Percentiles rank a stretch among this genome's conserved stretches.
These are phyloP conservation scores for Nomada fucata DNA, from an alignment of 2,888 invertebrate species.

Conservation along the genomic window DNA sequence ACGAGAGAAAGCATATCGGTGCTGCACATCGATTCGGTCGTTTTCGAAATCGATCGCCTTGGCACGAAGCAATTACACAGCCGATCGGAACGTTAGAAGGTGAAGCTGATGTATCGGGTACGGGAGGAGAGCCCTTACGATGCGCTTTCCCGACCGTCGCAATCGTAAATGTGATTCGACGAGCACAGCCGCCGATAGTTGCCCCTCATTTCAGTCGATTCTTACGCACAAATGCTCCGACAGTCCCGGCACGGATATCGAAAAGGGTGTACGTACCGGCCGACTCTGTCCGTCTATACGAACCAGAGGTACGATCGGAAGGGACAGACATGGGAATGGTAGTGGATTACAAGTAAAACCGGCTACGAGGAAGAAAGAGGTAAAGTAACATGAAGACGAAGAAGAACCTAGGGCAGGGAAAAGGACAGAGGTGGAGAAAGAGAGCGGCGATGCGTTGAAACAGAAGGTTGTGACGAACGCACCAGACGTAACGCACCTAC, in stretches of 20 bases:
- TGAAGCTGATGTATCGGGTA: not conserved
- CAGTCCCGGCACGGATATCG: conserved; percentile 5
- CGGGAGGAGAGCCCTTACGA: conserved; percentile 19
- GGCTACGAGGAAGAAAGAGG: conserved; percentile 48
- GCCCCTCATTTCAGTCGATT: conserved; percentile 30
- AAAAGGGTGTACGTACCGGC: conserved; percentile 11
- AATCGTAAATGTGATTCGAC: conserved; percentile 44
- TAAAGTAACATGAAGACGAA: conserved; percentile 22
- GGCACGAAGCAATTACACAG: conserved; percentile 24
- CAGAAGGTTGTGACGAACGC: conserved; percentile 33
- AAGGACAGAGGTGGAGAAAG: conserved; percentile 1
- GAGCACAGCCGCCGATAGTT: conserved; percentile 30
- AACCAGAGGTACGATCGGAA: conserved; percentile 39
- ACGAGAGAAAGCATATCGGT: conserved; percentile 49
- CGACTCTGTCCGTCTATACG: conserved; percentile 22
- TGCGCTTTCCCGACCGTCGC: conserved; percentile 2
- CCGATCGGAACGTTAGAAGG: not conserved
- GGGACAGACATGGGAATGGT: conserved; percentile 30
- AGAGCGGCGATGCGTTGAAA: conserved; percentile 15
- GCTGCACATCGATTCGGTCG: conserved; percentile 19
- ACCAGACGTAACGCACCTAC: conserved; percentile 30
- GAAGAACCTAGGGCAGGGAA: not conserved
- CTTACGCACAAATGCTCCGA: conserved; percentile 31
- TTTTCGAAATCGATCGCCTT: conserved; percentile 39
- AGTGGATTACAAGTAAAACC: conserved; percentile 51